Base-by-base conservation (phyloP, 2,888 invertebrate genomes). In the Tolmerus cingulatus region DNA sequence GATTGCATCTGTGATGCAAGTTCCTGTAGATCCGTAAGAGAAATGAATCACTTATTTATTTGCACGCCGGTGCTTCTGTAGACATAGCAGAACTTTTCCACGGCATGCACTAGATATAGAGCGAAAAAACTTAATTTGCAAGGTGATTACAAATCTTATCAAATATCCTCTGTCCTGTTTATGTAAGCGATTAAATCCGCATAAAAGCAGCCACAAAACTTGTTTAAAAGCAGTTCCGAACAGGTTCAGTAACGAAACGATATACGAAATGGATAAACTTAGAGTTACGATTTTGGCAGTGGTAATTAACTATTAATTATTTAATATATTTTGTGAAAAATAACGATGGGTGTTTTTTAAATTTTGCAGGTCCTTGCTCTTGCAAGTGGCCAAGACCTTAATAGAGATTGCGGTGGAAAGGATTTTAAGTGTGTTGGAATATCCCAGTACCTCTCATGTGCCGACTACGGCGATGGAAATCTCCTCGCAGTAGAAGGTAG, bases 371-470 rank as follows among this genome's bases (percentile, higher is more conserved):
- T 78, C 5, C 23, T 84, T 14, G 81, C 86, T 57, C 14, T 76
- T 9, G 51, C 81, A 74, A 86, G 37, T 74, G 76, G 87, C 9
- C 86, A 82, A 74, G 74, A 81, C 14, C 57, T 79, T 4, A 30
- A 51, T 19, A 86, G 57, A n/a, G 23, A 93, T 90, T 94, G 94
- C 90, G 89, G 91, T 89, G 93, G 93, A 88, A 93, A 92, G 91
- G 91, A 93, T 77, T 94, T 94, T 89, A 92, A 93, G 89, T 94
- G 94, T 89, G 90, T 93, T 74, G 93, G 93, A 89, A 91, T 93
- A 87, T 93, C 93, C 84, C 93, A 93, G 90, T 94, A 94, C 89
- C 92, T 93, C 91, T 93, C 93, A 90, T 94, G 94, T 89, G 93
- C 93, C 66, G 93, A 93, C 89, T 90, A 93, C 66, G 93, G 93